Base-by-base conservation (phyloP, 2,888 invertebrate genomes). In the Oxystoma pomonae region DNA sequence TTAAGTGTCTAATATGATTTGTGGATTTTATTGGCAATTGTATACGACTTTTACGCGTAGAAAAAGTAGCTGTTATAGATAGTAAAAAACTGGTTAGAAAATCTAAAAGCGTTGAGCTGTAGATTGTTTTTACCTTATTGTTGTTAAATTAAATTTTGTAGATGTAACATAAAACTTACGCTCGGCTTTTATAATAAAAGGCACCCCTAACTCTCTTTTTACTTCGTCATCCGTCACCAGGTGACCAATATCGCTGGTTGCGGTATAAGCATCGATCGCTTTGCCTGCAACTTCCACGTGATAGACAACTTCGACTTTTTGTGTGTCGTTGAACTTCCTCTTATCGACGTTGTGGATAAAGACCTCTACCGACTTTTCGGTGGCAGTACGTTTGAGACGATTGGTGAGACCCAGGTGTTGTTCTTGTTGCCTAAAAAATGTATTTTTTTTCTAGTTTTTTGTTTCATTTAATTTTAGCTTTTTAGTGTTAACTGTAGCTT, bases 111-210 rank as follows among this genome's bases (percentile, higher is more conserved):
- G n/a, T n/a, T n/a, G n/a, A n/a, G n/a, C n/a, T n/a, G n/a, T n/a
- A n/a, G n/a, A n/a, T n/a, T n/a, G n/a, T n/a, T n/a, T n/a, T n/a
- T n/a, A n/a, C n/a, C n/a, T n/a, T n/a, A n/a, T n/a, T n/a, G n/a
- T n/a, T n/a, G n/a, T n/a, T n/a, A n/a, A n/a, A 58, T 49, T 58
- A 35, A 58, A 58, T 22, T 17, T n/a, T n/a, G n/a, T n/a, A n/a
- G n/a, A n/a, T 58, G 50, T n/a, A n/a, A 58, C 17, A 21, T 57
- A 58, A 19, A 20, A 50, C 64, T 88, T 83, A 93, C 93, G 93
- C 83, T 93, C 91, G 64, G 93, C 91, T 81, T 92, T 93, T 69
- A 92, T 90, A 58, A 90, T 85, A 57, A 92, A 87, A 0, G 89
- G 87, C 65, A 89, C 90, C 2, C 91, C 92, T 59, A 94, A 81